Evolutionary conservation across 2,113 vertebrate species (phyloP).

Genomic region (Jaculus jaculus): DNA sequence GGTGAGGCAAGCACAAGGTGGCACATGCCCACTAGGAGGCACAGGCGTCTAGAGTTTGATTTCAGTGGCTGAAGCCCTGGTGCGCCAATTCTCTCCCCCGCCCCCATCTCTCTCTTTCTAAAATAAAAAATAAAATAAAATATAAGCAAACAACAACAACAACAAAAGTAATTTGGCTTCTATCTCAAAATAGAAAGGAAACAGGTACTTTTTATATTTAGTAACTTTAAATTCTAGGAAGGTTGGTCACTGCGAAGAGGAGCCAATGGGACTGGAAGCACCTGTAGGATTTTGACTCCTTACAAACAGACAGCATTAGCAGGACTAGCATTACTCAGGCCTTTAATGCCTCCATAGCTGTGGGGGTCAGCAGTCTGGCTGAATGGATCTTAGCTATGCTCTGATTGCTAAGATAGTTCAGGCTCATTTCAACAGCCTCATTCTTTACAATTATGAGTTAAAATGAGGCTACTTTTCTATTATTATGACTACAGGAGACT

Average conservation of each 20-base stretch:
- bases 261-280: not conserved
- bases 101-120: too few relatives aligned
- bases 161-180: not conserved
- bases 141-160: too few relatives aligned
- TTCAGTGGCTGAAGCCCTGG: too few relatives aligned
- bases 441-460: not conserved
- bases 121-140: too few relatives aligned
- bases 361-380: not conserved
- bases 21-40: too few relatives aligned
- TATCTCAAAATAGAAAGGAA: conserved; percentile 19
- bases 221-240: conserved; percentile 31
- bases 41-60: too few relatives aligned
- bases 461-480: conserved; percentile 3
- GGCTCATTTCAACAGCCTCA: not conserved
- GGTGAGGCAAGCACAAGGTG: too few relatives aligned
- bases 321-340: not conserved
- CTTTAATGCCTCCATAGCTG: not conserved
- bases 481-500: not conserved
- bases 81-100: too few relatives aligned
- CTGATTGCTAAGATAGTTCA: not conserved
- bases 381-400: not conserved
- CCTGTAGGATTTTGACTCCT: not conserved
- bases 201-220: conserved; percentile 10
- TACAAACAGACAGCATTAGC: not conserved
- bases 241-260: not conserved